These are phyloP conservation scores for Baccha elongata DNA, from an alignment of 2,888 invertebrate genomes.

Conservation along the genomic window DNA sequence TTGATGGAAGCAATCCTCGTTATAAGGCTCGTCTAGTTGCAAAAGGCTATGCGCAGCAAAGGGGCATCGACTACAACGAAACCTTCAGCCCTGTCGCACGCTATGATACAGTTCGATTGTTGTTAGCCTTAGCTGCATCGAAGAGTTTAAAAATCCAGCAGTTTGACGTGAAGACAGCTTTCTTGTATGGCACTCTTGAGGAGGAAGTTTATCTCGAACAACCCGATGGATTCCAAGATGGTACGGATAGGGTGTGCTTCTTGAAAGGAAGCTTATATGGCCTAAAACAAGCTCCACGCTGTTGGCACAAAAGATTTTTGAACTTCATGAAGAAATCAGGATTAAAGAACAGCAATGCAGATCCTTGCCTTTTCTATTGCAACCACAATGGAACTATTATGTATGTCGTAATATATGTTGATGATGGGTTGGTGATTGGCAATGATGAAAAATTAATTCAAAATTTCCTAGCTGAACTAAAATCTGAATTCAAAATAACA, in stretches of 20 bases:
- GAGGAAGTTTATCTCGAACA: too few relatives aligned
- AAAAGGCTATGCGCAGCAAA: too few relatives aligned
- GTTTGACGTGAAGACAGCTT: slow-evolving; percentile 3
- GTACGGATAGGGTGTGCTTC: slow-evolving; percentile 4
- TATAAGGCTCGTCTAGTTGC: too few relatives aligned
- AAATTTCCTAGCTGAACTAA: slow-evolving; percentile 12
- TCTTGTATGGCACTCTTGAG: slow-evolving; percentile 2
- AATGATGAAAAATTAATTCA: slow-evolving; percentile 26
- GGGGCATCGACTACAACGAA: too few relatives aligned
- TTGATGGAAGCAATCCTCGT: too few relatives aligned
- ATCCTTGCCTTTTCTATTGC: slow-evolving; percentile 32
- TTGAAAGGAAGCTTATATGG: slow-evolving; percentile 21
- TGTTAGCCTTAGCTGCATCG: slow-evolving; percentile 27
- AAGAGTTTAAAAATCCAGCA: slow-evolving; percentile 31
- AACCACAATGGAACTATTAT: slow-evolving; percentile 27
- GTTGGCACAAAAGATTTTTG: slow-evolving; percentile 23
- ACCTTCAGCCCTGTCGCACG: slow-evolving; percentile 8
- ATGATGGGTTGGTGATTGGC: slow-evolving; percentile 22
- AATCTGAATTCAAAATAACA: slow-evolving; percentile 26
- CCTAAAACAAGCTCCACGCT: slow-evolving; percentile 29
- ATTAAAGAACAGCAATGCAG: slow-evolving; percentile 14
- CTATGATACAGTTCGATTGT: slow-evolving; percentile 30
- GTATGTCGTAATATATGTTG: slow-evolving; percentile 21
- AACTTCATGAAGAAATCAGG: slow-evolving; percentile 23
- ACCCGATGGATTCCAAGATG: slow-evolving; percentile 10